These are phyloP conservation scores for Ceratoteleas bidentatus DNA, from an alignment of 1,140 invertebrate genomes.

Conservation along the genomic window DNA sequence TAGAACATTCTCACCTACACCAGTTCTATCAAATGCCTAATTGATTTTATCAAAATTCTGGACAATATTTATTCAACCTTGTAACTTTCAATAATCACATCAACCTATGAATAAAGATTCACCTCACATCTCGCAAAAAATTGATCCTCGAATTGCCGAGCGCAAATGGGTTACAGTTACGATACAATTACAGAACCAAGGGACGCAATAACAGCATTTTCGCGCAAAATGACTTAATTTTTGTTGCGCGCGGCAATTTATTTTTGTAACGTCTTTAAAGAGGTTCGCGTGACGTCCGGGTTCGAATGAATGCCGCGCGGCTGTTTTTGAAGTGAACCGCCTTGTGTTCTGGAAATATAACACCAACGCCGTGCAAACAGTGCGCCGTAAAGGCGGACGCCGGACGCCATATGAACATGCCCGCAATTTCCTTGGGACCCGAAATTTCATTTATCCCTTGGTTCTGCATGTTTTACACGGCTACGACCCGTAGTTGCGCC, in stretches of 20 bases:
- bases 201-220: conserved; percentile 3
- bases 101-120: too few species aligned
- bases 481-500: conserved; percentile 5
- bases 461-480: conserved; percentile 28
- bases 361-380: conserved; percentile 29
- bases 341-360: conserved; percentile 54
- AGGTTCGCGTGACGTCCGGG: conserved; percentile 30
- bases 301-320: conserved; percentile 20
- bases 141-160: background rate
- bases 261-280: conserved; percentile 41
- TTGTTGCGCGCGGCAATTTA: conserved; percentile 29
- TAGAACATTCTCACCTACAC: too few species aligned
- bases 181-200: background rate
- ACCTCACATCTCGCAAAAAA: too few species aligned
- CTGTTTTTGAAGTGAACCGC: conserved; percentile 55
- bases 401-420: conserved; percentile 26
- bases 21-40: too few species aligned
- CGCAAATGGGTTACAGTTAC: background rate
- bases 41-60: too few species aligned
- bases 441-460: conserved; percentile 45
- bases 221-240: conserved; percentile 45
- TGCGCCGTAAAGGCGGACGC: conserved; percentile 19
- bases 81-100: too few species aligned
- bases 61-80: too few species aligned
- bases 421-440: conserved; percentile 25